Evolutionary conservation across 1,140 invertebrate species (phyloP), one percentile per base, ranked within the genome.

Genomic region (Liolophura sinensis): DNA sequence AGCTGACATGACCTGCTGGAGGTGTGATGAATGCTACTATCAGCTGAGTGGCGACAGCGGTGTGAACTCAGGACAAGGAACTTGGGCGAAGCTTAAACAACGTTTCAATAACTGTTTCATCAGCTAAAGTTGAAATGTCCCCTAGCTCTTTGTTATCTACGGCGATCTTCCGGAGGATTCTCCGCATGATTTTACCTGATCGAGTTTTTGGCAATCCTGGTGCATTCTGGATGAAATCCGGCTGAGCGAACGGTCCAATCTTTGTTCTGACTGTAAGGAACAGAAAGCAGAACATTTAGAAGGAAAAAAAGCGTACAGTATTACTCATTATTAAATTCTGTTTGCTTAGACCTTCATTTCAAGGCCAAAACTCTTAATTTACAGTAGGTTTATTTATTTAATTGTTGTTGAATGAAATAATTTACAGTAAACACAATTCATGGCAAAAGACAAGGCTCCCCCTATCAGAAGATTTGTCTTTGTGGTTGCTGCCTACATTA

Each of bases 151-250:
- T 85, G 52, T 92, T 92, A 0, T 92, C 85, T 11, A 82, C 76
- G 0, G 97, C 96, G 15, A 99, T 91, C 87, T 98, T 98, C 58
- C 96, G 87, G 40, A 99, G 84, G 60, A 99, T 91, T 70, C 97
- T 87, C 54, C 97, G 89, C 94, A 99, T 98, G 55, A 99, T 98
- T 86, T 99, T 99, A 4, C 97, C 97, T 1, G 96, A 98, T 50
- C 97, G 88, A 0, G 97, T 99, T 85, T 99, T 99, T 0, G 97
- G 97, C 60, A 99, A 85, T 1, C 90, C 91, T 6, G 94, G 93
- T 1, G 95, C 95, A 70, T 84, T 73, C 75, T 98, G 96, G 54
- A 99, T 91, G 7, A 92, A 89, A 78, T 99, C 97, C 0, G 97
- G 97, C 78, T 92, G 90, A 4, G 97, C 97, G 85, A 99, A 98